These are phyloP conservation scores for Erebia epiphron DNA, from an alignment of 2,888 invertebrate genomes.

Conservation along the genomic window DNA sequence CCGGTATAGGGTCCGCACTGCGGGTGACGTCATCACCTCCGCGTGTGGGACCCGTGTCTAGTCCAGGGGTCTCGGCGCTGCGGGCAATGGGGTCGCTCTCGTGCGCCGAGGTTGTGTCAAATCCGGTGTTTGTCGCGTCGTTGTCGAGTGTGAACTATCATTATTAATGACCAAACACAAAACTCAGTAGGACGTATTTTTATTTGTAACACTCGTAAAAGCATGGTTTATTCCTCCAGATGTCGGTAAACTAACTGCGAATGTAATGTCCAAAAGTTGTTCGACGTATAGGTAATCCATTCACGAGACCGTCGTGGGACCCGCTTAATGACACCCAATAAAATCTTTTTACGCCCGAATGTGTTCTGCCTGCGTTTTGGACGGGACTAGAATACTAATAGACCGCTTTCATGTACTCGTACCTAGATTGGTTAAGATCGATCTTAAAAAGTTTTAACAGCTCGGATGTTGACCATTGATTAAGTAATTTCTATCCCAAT, in stretches of 20 bases:
- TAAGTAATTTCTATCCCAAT: not conserved
- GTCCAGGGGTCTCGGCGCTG: too few species aligned
- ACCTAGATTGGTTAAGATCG: conserved; percentile 20
- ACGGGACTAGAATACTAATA: conserved; percentile 45
- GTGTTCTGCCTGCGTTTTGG: conserved; percentile 42
- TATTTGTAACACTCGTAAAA: conserved; percentile 77
- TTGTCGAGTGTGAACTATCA: too few species aligned
- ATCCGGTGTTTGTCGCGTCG: too few species aligned
- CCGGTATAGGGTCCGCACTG: too few species aligned
- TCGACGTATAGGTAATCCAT: conserved; percentile 60
- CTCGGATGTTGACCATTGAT: not conserved
- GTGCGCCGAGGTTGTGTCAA: too few species aligned
- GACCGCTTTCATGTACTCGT: conserved; percentile 7
- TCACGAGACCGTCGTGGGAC: conserved; percentile 50
- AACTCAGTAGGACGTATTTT: conserved; percentile 40
- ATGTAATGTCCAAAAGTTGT: conserved; percentile 54
- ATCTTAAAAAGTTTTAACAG: conserved; percentile 10
- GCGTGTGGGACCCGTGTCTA: too few species aligned
- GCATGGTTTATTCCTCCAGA: conserved; percentile 65
- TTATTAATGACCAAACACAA: conserved; percentile 52
- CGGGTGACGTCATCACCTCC: too few species aligned
- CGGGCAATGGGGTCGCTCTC: too few species aligned
- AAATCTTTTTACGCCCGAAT: conserved; percentile 51
- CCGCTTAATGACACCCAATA: conserved; percentile 51
- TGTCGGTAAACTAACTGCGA: conserved; percentile 62